Evolutionary conservation across 2,888 invertebrate species (phyloP), one percentile per base, ranked within the genome.

Genomic region (Steinernema scapterisci): DNA sequence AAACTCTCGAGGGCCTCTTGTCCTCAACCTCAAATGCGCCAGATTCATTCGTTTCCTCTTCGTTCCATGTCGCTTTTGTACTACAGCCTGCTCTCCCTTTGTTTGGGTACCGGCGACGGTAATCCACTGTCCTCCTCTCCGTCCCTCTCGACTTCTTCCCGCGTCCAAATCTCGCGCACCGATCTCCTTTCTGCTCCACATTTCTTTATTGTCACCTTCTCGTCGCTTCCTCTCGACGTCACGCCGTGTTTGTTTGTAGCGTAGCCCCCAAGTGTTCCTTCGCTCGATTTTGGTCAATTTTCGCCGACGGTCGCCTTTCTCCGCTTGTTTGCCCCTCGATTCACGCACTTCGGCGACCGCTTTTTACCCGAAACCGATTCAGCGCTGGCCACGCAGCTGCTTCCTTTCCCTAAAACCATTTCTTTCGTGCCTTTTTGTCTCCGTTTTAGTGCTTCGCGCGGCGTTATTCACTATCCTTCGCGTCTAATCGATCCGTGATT

Each of bases 161-260:
- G 21, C 23, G 21, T 11, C 21, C 54, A 25, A 54, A 63, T 63
- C 63, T 63, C 63, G 63, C 63, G 63, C 63, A 25, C 63, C 63
- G 63, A 63, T 63, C 63, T 21, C 13, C 21, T 48, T 21, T 54
- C 23, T 21, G 54, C 13, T 31, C 63, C 63, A 63, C 63, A 63
- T 63, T 63, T 25, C 63, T 25, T 25, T 23, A 23, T 25, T 9
- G 31, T 63, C 63, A 7, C 27, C 63, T 63, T 31, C 16, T 48
- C 48, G 48, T n/a, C 48, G 16, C 48, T 48, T 48, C 48, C 48
- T 48, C n/a, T 48, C 48, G 48, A 48, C 16, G 48, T 19, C n/a
- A 25, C 38, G 63, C 1, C 63, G 31, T 63, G 63, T 63, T 63
- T 63, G 63, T 63, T 25, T 63, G 54, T 19, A 54, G 54, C 54